These are phyloP conservation scores for Actinia equina DNA, from an alignment of 64 coral and sea anemone genomes.

Conservation along the genomic window DNA sequence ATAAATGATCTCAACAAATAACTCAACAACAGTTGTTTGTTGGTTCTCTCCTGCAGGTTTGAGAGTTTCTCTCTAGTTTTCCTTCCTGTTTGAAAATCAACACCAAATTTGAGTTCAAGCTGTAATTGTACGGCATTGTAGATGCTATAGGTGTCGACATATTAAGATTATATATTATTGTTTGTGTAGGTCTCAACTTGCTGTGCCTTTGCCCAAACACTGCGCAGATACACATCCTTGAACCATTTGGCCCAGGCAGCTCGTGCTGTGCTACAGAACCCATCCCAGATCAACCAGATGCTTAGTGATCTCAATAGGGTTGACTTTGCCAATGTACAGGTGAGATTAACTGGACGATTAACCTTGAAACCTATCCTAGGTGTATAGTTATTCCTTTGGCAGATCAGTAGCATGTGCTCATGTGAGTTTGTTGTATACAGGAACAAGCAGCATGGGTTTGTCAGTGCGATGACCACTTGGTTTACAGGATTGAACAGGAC, in stretches of 20 bases:
- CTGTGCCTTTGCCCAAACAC: constrained; percentile 96
- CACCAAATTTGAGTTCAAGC: too few relatives aligned
- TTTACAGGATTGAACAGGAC: constrained; percentile 93
- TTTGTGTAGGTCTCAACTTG: constrained; percentile 75
- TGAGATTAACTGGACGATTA: not conserved
- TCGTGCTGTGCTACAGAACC: constrained; percentile 92
- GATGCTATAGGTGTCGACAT: not conserved
- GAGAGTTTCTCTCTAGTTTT: too few relatives aligned
- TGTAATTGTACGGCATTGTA: too few relatives aligned
- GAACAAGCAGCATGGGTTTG: constrained; percentile 99
- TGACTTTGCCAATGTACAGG: constrained; percentile 99
- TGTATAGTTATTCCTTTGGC: not conserved
- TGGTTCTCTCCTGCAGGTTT: too few relatives aligned
- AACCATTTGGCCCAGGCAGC: constrained; percentile 98
- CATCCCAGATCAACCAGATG: constrained; percentile 97
- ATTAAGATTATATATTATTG: not conserved
- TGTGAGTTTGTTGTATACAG: constrained; percentile 18
- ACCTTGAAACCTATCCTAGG: too few relatives aligned
- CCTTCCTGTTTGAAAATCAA: too few relatives aligned
- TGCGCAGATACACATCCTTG: constrained; percentile 92
- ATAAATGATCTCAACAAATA: too few relatives aligned
- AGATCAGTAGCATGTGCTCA: not conserved
- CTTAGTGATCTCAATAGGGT: constrained; percentile 95
- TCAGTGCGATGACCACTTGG: constrained; percentile 93
- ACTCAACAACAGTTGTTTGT: too few relatives aligned